These are phyloP conservation scores for Antheraea assamensis DNA, from an alignment of 2,888 invertebrate genomes.

Conservation along the genomic window DNA sequence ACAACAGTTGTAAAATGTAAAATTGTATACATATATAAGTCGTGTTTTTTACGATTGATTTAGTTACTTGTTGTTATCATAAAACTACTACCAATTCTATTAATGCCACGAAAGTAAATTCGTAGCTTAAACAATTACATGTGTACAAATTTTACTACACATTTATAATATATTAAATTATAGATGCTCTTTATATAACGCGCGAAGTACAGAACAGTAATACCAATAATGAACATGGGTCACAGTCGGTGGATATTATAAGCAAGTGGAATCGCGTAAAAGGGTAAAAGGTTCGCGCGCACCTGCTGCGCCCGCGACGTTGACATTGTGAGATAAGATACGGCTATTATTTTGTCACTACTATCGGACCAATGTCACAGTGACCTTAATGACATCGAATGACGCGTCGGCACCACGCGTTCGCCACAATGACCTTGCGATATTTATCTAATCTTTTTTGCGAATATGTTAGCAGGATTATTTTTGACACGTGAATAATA, in stretches of 20 bases:
- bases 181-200: not conserved
- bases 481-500: conserved; percentile 30
- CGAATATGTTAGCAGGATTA: conserved; percentile 61
- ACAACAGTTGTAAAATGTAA: no score
- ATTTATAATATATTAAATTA: no score
- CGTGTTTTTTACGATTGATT: not conserved
- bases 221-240: not conserved
- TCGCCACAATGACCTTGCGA: conserved; percentile 72
- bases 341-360: conserved; percentile 78
- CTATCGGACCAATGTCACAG: conserved; percentile 79
- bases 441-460: conserved; percentile 79
- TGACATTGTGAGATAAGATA: conserved; percentile 81
- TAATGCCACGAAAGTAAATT: no score
- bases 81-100: no score
- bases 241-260: not conserved
- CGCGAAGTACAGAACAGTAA: not conserved
- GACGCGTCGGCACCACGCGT: conserved; percentile 69
- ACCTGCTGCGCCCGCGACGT: conserved; percentile 78
- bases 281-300: conserved; percentile 69
- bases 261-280: conserved; percentile 39
- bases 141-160: no score
- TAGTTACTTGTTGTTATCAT: no score
- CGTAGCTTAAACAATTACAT: no score
- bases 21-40: no score
- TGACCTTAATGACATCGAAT: conserved; percentile 81